Base-by-base conservation (phyloP, 1,140 invertebrate species). In the Caenorhabditis remanei region DNA sequence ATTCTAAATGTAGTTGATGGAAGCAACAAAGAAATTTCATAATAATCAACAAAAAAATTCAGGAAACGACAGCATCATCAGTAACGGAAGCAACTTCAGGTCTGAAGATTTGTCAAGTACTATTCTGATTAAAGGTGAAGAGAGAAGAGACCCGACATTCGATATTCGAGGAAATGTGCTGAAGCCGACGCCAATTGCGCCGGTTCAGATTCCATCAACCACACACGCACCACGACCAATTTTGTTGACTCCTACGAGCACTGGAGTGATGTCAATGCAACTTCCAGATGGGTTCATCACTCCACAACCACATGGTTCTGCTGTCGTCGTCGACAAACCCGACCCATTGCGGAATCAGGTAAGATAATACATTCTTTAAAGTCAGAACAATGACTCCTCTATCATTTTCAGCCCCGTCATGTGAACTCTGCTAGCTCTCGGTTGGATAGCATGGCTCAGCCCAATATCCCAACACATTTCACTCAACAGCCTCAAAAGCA, bases 81-180 rank as follows among this genome's bases (percentile, higher is more conserved):
- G 43, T n/a, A 50, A 50, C 24, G 71, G 21, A 2, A 13, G 7
- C 32, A 71, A n/a, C 65, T 32, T 43, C 40, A 8, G 65, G 46
- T 13, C 65, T 7, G 46, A 24, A 14, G 71, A 50, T 41, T 43
- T 46, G 32, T 32, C 32, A 32, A 32, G 32, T 6, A 41, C 71
- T 0, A 79, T 14, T 48, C 1, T 79, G 11, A 79, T 79, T 9
- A 40, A 79, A 16, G 46, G 19, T 0, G 21, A 46, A n/a, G 41
- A 79, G 9, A 46, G 19, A 32, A 21, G n/a, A n/a, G 41, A 71
- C 5, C 43, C 65, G 19, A 19, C 71, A 79, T 79, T 79, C 41
- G 71, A 79, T 50, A 79, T 79, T 14, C 71, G 71, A 79, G 71
- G 71, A 48, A 79, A 79, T 11, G 71, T 79, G 21, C 46, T 79